Evolutionary conservation across 1,140 invertebrate species (phyloP).

Genomic region (Drosophila arawakana): DNA sequence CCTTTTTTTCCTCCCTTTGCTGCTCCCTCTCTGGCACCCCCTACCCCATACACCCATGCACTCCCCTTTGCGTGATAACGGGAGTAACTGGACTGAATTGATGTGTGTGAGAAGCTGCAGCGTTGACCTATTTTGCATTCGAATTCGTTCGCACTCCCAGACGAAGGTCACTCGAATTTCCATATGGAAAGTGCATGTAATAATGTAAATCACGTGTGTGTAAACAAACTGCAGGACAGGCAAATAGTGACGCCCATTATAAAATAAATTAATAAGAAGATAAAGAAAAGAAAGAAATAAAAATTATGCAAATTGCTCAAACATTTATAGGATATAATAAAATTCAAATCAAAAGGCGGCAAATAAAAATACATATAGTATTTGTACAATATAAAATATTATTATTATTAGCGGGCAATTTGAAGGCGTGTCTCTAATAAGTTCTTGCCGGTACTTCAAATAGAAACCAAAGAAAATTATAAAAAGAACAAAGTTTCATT

Average conservation of each 20-base stretch:
- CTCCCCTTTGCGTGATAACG: not conserved
- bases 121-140: constrained; percentile 39
- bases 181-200: constrained; percentile 36
- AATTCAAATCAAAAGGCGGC: no score
- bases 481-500: not conserved
- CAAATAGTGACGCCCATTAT: not conserved
- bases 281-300: not conserved
- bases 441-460: not conserved
- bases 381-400: no score
- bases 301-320: not conserved
- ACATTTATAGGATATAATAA: not conserved
- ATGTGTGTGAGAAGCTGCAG: constrained; percentile 13
- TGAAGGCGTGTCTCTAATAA: no score
- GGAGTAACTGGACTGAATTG: constrained; percentile 9
- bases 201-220: constrained; percentile 3
- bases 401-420: no score
- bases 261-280: not conserved
- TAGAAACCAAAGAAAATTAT: not conserved
- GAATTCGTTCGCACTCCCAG: constrained; percentile 25
- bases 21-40: not conserved
- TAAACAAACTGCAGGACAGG: constrained; percentile 2
- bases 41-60: not conserved
- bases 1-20: not conserved
- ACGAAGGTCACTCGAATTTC: constrained; percentile 43
- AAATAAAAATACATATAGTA: no score